Conservation (phyloP, 2,113 vertebrate species). For the Bujurquina vittata region DNA sequence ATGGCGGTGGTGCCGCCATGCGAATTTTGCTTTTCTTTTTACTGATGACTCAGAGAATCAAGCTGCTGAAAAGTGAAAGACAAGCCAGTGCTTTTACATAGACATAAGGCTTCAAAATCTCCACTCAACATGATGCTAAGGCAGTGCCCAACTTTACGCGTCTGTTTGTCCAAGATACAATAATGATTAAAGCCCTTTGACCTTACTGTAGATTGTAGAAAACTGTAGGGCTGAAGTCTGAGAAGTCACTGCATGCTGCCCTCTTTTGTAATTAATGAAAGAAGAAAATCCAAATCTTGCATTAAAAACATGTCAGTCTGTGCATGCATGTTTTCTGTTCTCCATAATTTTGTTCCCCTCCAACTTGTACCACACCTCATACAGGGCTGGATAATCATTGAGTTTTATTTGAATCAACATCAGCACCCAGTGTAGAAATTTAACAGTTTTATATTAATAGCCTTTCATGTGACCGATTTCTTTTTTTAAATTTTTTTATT, state of each 20-base stretch:
- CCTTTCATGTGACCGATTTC: constrained; percentile 9
- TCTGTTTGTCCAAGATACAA: not conserved
- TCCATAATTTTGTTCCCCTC: not conserved
- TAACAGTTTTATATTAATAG: constrained; percentile 1
- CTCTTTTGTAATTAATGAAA: constrained; percentile 28
- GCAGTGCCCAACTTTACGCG: constrained; percentile 14
- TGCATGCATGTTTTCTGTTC: not conserved
- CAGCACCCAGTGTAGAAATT: not conserved
- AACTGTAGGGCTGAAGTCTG: constrained; percentile 7
- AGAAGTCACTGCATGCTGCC: not conserved
- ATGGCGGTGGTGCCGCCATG: constrained; percentile 34
- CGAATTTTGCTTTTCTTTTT: constrained; percentile 42
- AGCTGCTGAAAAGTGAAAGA: constrained; percentile 20
- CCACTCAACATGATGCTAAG: constrained; percentile 19
- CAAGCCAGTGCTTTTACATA: not conserved
- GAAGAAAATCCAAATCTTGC: constrained; percentile 24
- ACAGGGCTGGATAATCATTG: not conserved
- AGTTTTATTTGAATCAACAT: not conserved
- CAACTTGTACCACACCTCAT: not conserved
- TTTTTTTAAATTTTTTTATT: not conserved
- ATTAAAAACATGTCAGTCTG: not conserved
- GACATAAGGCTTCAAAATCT: constrained; percentile 21
- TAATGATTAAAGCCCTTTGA: constrained; percentile 7
- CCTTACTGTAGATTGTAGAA: not conserved
- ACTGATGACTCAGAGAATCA: constrained; percentile 45